A percentile compares a stretch with the other conserved stretches of the same genome.
Conservation (phyloP, 1,140 invertebrate genomes). For the Drosophila sp. region DNA sequence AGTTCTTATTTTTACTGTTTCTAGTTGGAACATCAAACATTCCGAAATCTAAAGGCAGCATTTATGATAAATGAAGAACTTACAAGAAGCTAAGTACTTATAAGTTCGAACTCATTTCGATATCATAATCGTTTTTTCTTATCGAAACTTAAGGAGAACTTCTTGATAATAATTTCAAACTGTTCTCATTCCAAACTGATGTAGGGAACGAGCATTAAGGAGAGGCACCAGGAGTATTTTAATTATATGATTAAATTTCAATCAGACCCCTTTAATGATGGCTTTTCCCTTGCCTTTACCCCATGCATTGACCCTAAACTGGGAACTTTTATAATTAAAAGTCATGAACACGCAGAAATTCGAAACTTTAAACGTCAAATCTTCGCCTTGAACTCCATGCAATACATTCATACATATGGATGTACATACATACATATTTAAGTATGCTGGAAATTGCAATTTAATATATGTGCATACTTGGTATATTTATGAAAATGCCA, state of each 20-base stretch:
- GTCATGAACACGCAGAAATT: constrained; percentile 6
- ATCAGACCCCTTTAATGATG: not conserved
- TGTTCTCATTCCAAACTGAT: too few relatives aligned
- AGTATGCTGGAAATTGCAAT: constrained; percentile 27
- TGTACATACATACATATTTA: constrained; percentile 6
- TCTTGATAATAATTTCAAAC: too few relatives aligned
- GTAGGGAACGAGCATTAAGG: not conserved
- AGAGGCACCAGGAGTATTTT: not conserved
- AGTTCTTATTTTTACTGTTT: not conserved
- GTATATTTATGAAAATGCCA: constrained; percentile 44
- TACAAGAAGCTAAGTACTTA: too few relatives aligned
- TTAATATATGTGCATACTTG: constrained; percentile 64
- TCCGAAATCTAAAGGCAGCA: too few relatives aligned
- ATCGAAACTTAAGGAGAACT: too few relatives aligned
- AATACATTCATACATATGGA: constrained; percentile 48
- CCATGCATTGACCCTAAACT: constrained; percentile 7
- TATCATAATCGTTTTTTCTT: too few relatives aligned
- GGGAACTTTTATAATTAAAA: constrained; percentile 4
- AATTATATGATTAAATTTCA: constrained; percentile 2
- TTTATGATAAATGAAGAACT: too few relatives aligned
- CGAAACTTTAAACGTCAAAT: constrained; percentile 1
- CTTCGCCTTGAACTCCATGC: not conserved
- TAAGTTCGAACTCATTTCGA: too few relatives aligned
- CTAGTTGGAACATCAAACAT: too few relatives aligned
- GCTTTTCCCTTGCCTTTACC: not conserved